Base-by-base conservation (phyloP, 2,888 invertebrate species). In the Acronicta alni region DNA sequence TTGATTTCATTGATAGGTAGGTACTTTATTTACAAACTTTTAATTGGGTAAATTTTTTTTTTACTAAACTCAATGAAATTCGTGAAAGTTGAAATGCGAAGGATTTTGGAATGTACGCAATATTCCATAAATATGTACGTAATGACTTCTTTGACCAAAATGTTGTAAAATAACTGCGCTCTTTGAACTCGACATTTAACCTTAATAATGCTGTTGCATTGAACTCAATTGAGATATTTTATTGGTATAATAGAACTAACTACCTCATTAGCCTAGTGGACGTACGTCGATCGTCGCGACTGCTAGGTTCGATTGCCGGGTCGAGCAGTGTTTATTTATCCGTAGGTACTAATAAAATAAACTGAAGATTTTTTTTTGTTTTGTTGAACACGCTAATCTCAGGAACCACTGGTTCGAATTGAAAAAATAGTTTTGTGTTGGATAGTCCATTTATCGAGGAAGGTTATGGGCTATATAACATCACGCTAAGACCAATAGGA, bases 151-250 rank as follows among this genome's bases (percentile, higher is more conserved):
- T 57, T 44, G 48, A 48, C 16, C 8, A 18, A 64, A 70, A 56
- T 49, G 55, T 7, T 35, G 10, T 66, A 62, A 51, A 66, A 47
- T 51, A 6, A 7, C 35, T 20, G 1, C 63, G 67, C 71, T 53
- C 71, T 67, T 65, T 70, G 65, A 67, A 57, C 66, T 63, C 71
- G 8, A 26, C 35, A 57, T 44, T 71, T 65, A 66, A 65, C 67
- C 67, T 57, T 71, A 71, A 71, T 71, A 44, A 42, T 26, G 9
- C 30, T 67, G 16, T 71, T 71, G 57, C 66, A 52, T 48, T 39
- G 32, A 46, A 20, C 32, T 15, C 8, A 41, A 18, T 39, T 3
- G 23, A 56, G 18, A 44, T 63, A 18, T 15, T 53, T 38, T 32
- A 43, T 42, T 56, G 49, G 49, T 64, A 66, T 51, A 56, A 51